Evolutionary conservation across 1,140 invertebrate genomes (phyloP), one percentile per base, ranked within the genome.

Genomic region (Anastatus disparis): DNA sequence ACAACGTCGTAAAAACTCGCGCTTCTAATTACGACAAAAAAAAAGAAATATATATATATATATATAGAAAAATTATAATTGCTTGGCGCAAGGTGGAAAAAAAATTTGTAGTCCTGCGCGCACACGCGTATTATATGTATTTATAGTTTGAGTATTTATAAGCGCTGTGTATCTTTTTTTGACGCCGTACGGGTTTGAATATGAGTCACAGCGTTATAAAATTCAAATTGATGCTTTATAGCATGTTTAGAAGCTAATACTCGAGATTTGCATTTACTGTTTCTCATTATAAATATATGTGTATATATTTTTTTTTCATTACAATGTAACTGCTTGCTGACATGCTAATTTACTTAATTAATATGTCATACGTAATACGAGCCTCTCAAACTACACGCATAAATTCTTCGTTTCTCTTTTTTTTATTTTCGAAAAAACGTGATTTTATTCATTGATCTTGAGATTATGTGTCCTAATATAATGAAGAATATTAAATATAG

Each of bases 221-320:
- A 66, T 66, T 66, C 26, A 56, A 56, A 66, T 44, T 13, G 13
- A 40, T 24, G 48, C 40, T 46, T 66, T 66, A 66, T 17, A 40
- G 46, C 50, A 12, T 42, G 63, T 35, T 65, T 55, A 42, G 63
- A 44, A 27, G 62, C 46, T 52, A 40, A 64, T 64, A n/a, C n/a
- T 52, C 20, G 20, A n/a, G 20, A 38, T 50, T 24, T 12, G 12
- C 46, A 58, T 64, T 22, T 17, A 20, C 27, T 35, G n/a, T 13
- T 35, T 24, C 31, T 50, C 38, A 24, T 62, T 35, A 35, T 17
- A 35, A n/a, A n/a, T n/a, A n/a, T n/a, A n/a, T n/a, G n/a, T n/a
- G n/a, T n/a, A n/a, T n/a, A n/a, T n/a, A n/a, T n/a, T n/a, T n/a
- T n/a, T n/a, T 20, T 55, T 55, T 55, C 22, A 35, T 29, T 38